phyloP scores from a whole-genome alignment of 1,140 invertebrate species.

The Linepithema humile region DNA sequence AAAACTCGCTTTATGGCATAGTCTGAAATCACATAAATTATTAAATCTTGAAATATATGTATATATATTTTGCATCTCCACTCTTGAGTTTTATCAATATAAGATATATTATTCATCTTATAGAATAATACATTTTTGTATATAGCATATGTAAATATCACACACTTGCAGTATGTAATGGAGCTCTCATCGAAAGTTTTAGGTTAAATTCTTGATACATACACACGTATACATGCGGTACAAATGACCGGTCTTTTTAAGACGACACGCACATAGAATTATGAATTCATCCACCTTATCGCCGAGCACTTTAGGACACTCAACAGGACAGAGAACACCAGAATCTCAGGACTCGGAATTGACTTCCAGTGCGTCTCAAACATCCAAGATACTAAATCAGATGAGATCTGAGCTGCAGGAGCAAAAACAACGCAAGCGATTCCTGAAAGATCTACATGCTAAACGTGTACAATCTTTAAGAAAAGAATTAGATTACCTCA shows the following conservation, averaged over 20 bases:
- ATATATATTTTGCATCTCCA: too few species aligned
- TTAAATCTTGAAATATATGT: too few species aligned
- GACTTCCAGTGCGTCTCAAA: slow-evolving; percentile 73
- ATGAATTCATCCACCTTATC: slow-evolving; percentile 81
- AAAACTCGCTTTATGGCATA: too few species aligned
- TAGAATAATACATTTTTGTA: too few species aligned
- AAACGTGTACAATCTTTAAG: slow-evolving; percentile 87
- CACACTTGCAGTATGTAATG: too few species aligned
- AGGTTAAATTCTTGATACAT: too few species aligned
- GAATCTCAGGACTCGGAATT: slow-evolving; percentile 80
- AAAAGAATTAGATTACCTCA: slow-evolving; percentile 88
- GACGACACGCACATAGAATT: slow-evolving; percentile 39
- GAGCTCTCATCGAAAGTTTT: too few species aligned
- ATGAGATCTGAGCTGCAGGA: slow-evolving; percentile 81
- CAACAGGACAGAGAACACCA: slow-evolving; percentile 75
- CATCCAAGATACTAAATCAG: slow-evolving; percentile 79
- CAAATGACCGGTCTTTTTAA: neutral
- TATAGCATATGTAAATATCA: too few species aligned
- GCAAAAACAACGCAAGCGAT: slow-evolving; percentile 77
- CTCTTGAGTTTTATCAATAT: too few species aligned
- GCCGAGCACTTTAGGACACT: slow-evolving; percentile 76
- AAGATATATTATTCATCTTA: too few species aligned
- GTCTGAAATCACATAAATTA: too few species aligned
- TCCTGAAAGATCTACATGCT: slow-evolving; percentile 84
- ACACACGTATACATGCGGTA: neutral